Percentiles rank a stretch among this genome's conserved stretches.
These are phyloP conservation scores for Gymnogyps californianus DNA, from an alignment of 2,113 vertebrate genomes.

Conservation along the genomic window DNA sequence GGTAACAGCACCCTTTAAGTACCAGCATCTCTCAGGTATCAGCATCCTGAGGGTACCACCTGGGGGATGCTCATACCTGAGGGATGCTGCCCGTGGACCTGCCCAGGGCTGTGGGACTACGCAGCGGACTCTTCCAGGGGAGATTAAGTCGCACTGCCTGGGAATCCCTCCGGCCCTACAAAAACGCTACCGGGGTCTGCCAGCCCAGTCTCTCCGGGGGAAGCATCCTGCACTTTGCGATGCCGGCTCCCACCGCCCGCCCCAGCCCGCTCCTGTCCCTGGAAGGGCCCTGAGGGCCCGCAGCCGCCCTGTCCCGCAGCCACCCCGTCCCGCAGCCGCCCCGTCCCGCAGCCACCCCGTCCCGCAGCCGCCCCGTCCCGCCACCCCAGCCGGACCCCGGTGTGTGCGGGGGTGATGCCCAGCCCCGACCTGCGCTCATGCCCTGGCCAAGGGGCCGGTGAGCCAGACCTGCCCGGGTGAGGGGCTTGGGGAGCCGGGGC, in stretches of 20 bases:
- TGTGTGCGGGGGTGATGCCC: not conserved
- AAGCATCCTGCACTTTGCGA: accelerated
- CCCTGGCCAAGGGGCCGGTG: not conserved
- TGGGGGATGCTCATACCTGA: not conserved
- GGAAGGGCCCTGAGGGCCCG: not conserved
- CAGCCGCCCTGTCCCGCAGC: not conserved
- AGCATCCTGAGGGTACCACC: not conserved
- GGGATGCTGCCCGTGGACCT: not conserved
- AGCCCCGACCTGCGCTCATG: not conserved
- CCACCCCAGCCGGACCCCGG: not conserved
- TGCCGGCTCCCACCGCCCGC: not conserved
- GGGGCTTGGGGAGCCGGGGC: too few species aligned
- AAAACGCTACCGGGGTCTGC: not conserved
- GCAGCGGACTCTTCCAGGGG: not conserved
- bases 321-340: too few species aligned
- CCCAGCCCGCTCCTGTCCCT: not conserved
- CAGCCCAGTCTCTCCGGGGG: not conserved
- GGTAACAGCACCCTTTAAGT: not conserved
- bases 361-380: too few species aligned
- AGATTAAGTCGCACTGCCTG: not conserved
- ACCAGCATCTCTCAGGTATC: not conserved
- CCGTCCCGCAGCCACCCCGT: too few species aligned
- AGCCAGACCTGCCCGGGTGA: too few species aligned
- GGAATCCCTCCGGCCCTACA: not conserved
- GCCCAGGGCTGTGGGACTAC: not conserved